A percentile compares a stretch with the other conserved stretches of the same genome.
Evolutionary conservation across 2,113 vertebrate genomes (phyloP).

Genomic region (Pterocles gutturalis): DNA sequence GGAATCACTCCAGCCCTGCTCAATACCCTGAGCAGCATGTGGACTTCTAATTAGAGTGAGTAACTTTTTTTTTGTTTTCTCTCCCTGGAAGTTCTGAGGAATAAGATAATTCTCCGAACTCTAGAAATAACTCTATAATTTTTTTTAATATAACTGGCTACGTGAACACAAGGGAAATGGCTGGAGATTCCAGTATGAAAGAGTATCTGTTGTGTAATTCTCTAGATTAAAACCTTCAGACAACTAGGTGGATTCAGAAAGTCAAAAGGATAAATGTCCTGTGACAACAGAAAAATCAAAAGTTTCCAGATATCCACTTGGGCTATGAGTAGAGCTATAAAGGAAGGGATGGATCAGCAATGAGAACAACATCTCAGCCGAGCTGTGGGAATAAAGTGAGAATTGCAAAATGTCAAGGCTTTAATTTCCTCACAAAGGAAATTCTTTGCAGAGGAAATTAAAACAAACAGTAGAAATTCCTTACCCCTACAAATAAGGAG

Average conservation of each 20-base stretch:
- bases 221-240: constrained; percentile 26
- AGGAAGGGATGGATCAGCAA: constrained; percentile 19
- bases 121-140: constrained; percentile 45
- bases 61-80: background rate
- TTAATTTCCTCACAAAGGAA: constrained; percentile 40
- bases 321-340: constrained; percentile 9
- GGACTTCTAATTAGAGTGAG: background rate
- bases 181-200: constrained; percentile 24
- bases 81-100: background rate
- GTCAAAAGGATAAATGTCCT: constrained; percentile 50
- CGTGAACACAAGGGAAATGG: constrained; percentile 37
- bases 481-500: constrained; percentile 7
- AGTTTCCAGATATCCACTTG: background rate
- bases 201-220: background rate
- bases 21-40: background rate
- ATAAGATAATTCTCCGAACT: constrained; percentile 51
- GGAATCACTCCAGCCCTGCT: background rate
- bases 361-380: constrained; percentile 43
- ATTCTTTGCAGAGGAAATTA: constrained; percentile 60
- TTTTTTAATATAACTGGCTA: constrained; percentile 24
- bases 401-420: constrained; percentile 44
- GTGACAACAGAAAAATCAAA: constrained; percentile 47
- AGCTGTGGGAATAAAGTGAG: constrained; percentile 43
- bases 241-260: constrained; percentile 9
- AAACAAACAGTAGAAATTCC: constrained; percentile 61